Percentiles rank a stretch among this genome's conserved stretches.
Conservation (phyloP, 2,888 invertebrate species). For the Antitype chi region DNA sequence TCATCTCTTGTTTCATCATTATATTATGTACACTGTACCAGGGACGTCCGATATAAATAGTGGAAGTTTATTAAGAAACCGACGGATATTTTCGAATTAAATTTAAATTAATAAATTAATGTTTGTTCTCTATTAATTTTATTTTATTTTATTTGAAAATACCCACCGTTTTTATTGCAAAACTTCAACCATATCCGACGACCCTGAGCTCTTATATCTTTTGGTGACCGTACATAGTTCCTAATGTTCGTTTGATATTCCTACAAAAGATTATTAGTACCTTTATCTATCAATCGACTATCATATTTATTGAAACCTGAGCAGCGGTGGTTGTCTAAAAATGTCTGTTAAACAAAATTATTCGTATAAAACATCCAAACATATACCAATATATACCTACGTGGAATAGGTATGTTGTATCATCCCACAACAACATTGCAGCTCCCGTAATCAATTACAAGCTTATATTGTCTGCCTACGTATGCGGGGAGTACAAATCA, state of each 20-base stretch:
- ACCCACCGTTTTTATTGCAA: too few species aligned
- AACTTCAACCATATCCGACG: too few species aligned
- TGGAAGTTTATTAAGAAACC: too few species aligned
- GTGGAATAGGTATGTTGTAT: conserved; percentile 35
- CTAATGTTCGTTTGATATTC: not conserved
- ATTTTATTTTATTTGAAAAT: too few species aligned
- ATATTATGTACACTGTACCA: too few species aligned
- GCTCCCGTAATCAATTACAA: conserved; percentile 63
- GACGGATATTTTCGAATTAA: too few species aligned
- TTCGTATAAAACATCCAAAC: not conserved
- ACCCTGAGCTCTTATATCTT: too few species aligned
- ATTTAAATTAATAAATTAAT: too few species aligned
- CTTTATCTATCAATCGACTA: not conserved
- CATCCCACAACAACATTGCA: conserved; percentile 54
- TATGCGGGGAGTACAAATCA: conserved; percentile 52
- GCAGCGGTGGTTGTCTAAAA: not conserved
- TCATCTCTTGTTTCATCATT: not conserved
- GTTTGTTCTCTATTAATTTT: too few species aligned
- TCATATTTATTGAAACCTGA: not conserved
- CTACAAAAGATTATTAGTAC: not conserved
- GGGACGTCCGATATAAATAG: too few species aligned
- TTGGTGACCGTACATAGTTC: too few species aligned
- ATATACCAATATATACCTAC: conserved; percentile 1
- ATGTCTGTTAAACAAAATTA: not conserved
- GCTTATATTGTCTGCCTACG: conserved; percentile 57